These are phyloP conservation scores for Ciona savignyi DNA, from an alignment of 23 tunicate genomes.

Conservation along the genomic window DNA sequence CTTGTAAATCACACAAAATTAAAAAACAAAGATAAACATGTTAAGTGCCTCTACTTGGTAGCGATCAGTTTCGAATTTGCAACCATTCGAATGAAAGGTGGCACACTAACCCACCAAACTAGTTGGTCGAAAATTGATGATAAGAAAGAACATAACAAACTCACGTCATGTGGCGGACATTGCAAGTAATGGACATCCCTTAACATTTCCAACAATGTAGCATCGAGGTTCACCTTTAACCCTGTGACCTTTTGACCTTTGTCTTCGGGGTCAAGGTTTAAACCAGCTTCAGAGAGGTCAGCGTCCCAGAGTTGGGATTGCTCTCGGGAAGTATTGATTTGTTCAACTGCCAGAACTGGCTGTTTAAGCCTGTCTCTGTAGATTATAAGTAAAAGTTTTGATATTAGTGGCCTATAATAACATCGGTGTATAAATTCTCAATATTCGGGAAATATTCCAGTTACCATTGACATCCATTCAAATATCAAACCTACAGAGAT, in stretches of 20 bases:
- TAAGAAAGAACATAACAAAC: slow-evolving; percentile 7
- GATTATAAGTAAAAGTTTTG: neutral
- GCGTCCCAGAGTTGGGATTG: slow-evolving; percentile 34
- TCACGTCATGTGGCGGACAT: slow-evolving; percentile 63
- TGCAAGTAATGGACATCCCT: slow-evolving; percentile 69
- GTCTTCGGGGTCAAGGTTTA: slow-evolving; percentile 10
- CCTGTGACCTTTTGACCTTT: slow-evolving; percentile 20
- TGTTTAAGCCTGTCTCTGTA: slow-evolving; percentile 64
- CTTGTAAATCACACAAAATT: no score
- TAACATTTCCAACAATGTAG: slow-evolving; percentile 66
- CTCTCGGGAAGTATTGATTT: slow-evolving; percentile 28
- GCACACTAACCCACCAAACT: no score
- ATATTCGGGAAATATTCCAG: no score
- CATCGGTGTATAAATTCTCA: no score
- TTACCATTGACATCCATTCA: no score
- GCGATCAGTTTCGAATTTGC: no score
- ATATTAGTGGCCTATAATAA: no score
- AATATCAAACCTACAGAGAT: no score
- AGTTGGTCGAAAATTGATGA: no score
- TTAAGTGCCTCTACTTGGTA: no score
- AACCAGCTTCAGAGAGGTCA: slow-evolving; percentile 16
- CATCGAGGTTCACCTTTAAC: slow-evolving; percentile 82
- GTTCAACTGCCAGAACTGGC: slow-evolving; percentile 44
- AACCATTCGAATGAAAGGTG: no score
- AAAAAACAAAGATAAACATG: no score